Conservation (phyloP, 1,140 invertebrate species). For the Tetragonula clypearis region DNA sequence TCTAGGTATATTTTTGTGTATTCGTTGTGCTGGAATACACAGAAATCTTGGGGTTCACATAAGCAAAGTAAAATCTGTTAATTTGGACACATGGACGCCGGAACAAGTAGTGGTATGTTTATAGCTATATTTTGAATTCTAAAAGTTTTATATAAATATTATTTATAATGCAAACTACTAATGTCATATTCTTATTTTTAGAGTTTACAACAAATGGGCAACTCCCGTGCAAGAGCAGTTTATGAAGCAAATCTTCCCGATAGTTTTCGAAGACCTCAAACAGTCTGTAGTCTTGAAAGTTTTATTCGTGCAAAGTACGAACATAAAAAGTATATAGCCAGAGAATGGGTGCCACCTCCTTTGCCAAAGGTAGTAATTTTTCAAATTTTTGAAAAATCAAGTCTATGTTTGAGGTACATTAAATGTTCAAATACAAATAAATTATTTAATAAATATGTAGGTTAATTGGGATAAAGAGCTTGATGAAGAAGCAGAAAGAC, state of each 20-base stretch:
- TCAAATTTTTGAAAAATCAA: background rate
- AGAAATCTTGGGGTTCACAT: constrained; percentile 99
- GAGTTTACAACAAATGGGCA: constrained; percentile 98
- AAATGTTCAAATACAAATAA: constrained; percentile 4
- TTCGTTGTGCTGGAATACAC: constrained; percentile 98
- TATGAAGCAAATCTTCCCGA: constrained; percentile 99
- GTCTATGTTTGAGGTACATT: background rate
- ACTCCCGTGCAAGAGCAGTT: constrained; percentile 96
- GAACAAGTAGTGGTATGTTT: constrained; percentile 93
- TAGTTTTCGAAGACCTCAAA: constrained; percentile 96
- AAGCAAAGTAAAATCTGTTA: constrained; percentile 98
- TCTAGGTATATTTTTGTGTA: constrained; percentile 98
- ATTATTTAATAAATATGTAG: constrained; percentile 62
- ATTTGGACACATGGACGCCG: constrained; percentile 98
- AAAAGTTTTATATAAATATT: background rate
- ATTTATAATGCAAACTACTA: background rate
- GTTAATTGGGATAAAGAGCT: constrained; percentile 91
- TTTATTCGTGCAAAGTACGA: constrained; percentile 99
- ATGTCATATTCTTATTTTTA: constrained; percentile 71
- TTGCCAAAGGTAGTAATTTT: constrained; percentile 86
- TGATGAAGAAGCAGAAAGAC: constrained; percentile 91
- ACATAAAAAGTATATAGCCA: constrained; percentile 98
- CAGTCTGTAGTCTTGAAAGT: constrained; percentile 94
- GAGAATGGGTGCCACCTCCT: constrained; percentile 95
- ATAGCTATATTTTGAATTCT: background rate